phyloP scores from a whole-genome alignment of 2,888 invertebrate species.

The Cheilosia vernalis region DNA sequence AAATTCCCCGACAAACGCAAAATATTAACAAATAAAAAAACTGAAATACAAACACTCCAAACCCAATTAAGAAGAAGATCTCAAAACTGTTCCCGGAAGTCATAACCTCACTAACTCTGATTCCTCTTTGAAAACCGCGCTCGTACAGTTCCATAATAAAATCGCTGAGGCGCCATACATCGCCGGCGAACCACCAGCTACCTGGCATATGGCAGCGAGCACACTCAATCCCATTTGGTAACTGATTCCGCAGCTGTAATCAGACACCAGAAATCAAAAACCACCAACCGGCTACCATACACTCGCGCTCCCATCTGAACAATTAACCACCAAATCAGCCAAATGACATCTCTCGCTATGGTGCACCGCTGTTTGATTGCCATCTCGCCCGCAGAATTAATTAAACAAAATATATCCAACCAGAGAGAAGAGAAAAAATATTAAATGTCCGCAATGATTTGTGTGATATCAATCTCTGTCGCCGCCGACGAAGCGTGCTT shows the following conservation, averaged over 20 bases:
- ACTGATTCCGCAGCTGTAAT: constrained; percentile 46
- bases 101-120: neutral
- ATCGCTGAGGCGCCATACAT: constrained; percentile 21
- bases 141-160: neutral
- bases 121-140: neutral
- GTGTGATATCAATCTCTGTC: constrained; percentile 72
- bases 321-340: constrained; percentile 68
- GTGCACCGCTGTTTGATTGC: constrained; percentile 3
- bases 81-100: neutral
- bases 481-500: constrained; percentile 56
- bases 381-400: constrained; percentile 68
- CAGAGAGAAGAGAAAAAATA: constrained; percentile 36
- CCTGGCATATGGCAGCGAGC: constrained; percentile 8
- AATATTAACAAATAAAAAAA: too few relatives aligned
- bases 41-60: too few relatives aligned
- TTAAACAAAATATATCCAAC: constrained; percentile 57
- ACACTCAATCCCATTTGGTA: constrained; percentile 13
- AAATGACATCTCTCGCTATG: constrained; percentile 54
- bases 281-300: constrained; percentile 44
- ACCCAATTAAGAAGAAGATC: too few relatives aligned
- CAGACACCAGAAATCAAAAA: constrained; percentile 70
- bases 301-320: constrained; percentile 29
- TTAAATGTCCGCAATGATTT: constrained; percentile 74
- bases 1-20: too few relatives aligned
- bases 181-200: neutral